phyloP scores from a whole-genome alignment of 2,888 invertebrate species.

The Nezara viridula region DNA sequence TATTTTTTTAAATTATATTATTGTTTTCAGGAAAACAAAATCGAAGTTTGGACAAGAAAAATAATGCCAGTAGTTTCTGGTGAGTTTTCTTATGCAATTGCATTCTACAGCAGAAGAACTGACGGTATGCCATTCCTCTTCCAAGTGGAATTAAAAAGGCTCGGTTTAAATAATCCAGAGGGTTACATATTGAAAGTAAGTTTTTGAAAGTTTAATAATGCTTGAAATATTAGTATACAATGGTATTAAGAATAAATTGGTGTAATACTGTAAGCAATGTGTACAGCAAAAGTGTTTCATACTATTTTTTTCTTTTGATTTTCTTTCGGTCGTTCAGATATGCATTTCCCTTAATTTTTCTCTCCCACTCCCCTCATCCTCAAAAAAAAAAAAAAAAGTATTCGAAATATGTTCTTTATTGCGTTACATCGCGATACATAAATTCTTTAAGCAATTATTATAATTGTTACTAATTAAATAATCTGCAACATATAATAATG shows the following conservation, averaged over 20 bases:
- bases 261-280: too few relatives aligned
- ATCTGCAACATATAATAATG: too few relatives aligned
- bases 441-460: too few relatives aligned
- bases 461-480: too few relatives aligned
- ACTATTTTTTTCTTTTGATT: too few relatives aligned
- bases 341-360: too few relatives aligned
- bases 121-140: conserved; percentile 70
- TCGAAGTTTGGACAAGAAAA: conserved; percentile 75
- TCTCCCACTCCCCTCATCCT: too few relatives aligned
- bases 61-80: conserved; percentile 71
- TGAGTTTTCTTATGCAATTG: conserved; percentile 73
- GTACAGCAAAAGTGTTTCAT: too few relatives aligned
- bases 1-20: background rate
- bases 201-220: conserved; percentile 61
- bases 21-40: conserved; percentile 64
- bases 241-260: background rate
- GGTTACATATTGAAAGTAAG: conserved; percentile 69
- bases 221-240: background rate
- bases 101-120: conserved; percentile 72
- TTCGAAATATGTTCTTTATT: background rate
- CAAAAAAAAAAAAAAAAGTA: background rate
- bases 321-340: too few relatives aligned
- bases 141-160: conserved; percentile 67
- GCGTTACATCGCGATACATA: too few relatives aligned
- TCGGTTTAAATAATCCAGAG: conserved; percentile 68